These are phyloP conservation scores for Heliconius erato DNA, from an alignment of 2,888 invertebrate genomes.

Conservation along the genomic window DNA sequence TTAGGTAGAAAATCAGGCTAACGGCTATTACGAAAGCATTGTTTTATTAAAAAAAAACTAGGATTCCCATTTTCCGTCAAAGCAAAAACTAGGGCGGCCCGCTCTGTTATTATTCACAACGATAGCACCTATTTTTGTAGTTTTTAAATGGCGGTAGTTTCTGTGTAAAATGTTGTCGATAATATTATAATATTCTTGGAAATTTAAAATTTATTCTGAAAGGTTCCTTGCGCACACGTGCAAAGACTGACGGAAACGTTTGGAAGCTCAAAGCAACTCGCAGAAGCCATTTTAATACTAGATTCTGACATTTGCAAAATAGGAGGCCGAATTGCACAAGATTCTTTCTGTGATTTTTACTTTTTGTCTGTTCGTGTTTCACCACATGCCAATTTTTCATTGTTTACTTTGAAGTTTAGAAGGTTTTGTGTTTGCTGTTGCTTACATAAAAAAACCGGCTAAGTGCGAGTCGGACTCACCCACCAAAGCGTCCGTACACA, in stretches of 20 bases:
- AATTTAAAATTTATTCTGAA: conserved; percentile 38
- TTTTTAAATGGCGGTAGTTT: conserved; percentile 12
- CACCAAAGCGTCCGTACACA: no score
- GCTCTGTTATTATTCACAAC: conserved; percentile 15
- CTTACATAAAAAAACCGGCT: background rate
- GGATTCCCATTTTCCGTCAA: conserved; percentile 20
- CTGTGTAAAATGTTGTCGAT: conserved; percentile 12
- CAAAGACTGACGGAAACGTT: conserved; percentile 39
- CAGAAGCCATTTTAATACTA: conserved; percentile 41
- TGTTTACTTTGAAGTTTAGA: background rate
- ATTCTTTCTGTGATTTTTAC: background rate
- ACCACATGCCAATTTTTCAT: background rate
- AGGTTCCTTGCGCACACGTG: conserved; percentile 30
- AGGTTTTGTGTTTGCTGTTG: background rate
- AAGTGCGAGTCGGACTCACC: no score
- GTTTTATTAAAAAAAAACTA: conserved; percentile 25
- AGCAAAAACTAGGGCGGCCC: conserved; percentile 22
- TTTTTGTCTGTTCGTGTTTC: background rate
- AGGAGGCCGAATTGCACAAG: conserved; percentile 14
- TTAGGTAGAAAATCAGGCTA: conserved; percentile 15
- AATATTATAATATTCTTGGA: conserved; percentile 12
- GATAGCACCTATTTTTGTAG: conserved; percentile 17
- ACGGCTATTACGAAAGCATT: conserved; percentile 9
- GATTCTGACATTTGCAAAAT: conserved; percentile 31
- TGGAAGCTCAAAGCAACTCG: conserved; percentile 40